Evolutionary conservation across 2,797 vertebrate genomes (phyloP).

Genomic region (Coregonus suidteri): DNA sequence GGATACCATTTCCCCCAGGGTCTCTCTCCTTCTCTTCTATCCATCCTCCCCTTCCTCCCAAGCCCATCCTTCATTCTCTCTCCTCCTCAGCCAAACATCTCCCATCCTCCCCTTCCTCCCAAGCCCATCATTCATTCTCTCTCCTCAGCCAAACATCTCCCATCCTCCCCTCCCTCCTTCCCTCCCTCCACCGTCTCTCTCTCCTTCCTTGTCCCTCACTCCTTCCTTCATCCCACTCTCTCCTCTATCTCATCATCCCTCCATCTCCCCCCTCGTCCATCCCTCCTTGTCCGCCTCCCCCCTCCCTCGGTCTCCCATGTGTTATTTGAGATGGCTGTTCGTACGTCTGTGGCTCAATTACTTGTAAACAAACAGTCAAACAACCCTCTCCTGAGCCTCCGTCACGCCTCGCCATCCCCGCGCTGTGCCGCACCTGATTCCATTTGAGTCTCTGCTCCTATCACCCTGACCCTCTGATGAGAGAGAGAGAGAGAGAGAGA

Average conservation of each 20-base stretch:
- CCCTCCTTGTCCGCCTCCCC: neutral
- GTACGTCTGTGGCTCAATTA: conserved; percentile 61
- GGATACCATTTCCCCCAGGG: conserved; percentile 44
- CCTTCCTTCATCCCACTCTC: too few relatives aligned
- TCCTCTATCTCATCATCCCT: too few relatives aligned
- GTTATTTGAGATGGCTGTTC: conserved; percentile 47
- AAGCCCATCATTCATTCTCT: conserved; percentile 35
- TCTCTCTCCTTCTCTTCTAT: conserved; percentile 25
- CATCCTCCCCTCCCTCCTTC: neutral
- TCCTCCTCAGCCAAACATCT: conserved; percentile 13
- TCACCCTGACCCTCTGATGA: conserved; percentile 23
- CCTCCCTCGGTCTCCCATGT: conserved; percentile 12
- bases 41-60: conserved; percentile 14
- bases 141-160: conserved; percentile 18
- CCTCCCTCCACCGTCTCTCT: too few relatives aligned
- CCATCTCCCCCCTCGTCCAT: neutral
- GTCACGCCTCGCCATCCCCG: conserved; percentile 33
- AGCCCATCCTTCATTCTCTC: conserved; percentile 36
- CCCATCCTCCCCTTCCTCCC: conserved; percentile 20
- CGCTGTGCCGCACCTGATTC: neutral
- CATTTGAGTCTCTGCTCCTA: conserved; percentile 17
- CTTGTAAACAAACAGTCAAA: conserved; percentile 50
- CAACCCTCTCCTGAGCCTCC: conserved; percentile 42
- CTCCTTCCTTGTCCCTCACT: too few relatives aligned
- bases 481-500: neutral